A percentile compares a stretch with the other conserved stretches of the same genome.
Evolutionary conservation across 2,113 vertebrate genomes (phyloP).

Genomic region (Mola mola): DNA sequence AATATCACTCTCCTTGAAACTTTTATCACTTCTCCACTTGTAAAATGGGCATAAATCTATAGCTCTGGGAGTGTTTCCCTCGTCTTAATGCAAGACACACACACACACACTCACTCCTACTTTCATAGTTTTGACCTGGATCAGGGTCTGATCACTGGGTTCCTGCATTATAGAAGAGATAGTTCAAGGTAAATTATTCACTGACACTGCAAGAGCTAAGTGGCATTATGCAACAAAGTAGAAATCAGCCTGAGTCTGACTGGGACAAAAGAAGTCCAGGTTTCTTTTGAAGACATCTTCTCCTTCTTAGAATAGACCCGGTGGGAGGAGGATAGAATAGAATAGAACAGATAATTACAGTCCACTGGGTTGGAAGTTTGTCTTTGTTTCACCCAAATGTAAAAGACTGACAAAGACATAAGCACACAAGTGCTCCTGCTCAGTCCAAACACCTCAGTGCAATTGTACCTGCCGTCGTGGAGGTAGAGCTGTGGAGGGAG

Average conservation of each 20-base stretch:
- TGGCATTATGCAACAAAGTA: conserved; percentile 58
- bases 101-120: conserved; percentile 17
- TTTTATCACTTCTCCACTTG: conserved; percentile 36
- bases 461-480: conserved; percentile 92
- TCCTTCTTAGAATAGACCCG: not conserved
- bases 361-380: no score
- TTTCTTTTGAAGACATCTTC: conserved; percentile 19
- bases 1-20: conserved; percentile 50
- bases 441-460: conserved; percentile 12
- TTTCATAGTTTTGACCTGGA: conserved; percentile 43
- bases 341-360: no score
- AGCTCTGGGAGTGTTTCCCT: conserved; percentile 46
- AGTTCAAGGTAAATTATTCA: conserved; percentile 77
- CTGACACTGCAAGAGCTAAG: conserved; percentile 59
- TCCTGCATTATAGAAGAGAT: conserved; percentile 74
- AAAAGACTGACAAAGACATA: no score
- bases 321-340: no score
- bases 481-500: conserved; percentile 93
- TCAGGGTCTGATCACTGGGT: conserved; percentile 32
- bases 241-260: conserved; percentile 20
- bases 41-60: conserved; percentile 37
- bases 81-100: conserved; percentile 9
- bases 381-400: not conserved
- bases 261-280: conserved; percentile 4
- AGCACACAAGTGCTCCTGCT: not conserved